Evolutionary conservation across 2,113 vertebrate genomes (phyloP).

Genomic region (Cyprinus carpio): DNA sequence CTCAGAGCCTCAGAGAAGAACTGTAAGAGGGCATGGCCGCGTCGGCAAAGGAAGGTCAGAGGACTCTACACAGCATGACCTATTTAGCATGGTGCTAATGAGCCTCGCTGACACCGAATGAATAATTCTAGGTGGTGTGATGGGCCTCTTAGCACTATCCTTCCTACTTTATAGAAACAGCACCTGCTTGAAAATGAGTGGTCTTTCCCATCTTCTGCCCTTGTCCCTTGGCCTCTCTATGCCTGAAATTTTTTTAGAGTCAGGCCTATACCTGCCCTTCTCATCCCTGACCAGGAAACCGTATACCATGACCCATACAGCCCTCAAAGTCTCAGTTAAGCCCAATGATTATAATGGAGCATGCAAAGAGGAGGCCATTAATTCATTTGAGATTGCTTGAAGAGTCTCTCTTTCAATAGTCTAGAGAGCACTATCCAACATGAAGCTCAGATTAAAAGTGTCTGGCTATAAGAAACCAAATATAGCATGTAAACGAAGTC

Average conservation of each 20-base stretch:
- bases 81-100: slow-evolving; percentile 48
- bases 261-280: not conserved
- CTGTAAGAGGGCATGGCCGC: not conserved
- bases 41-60: slow-evolving; percentile 28
- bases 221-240: not conserved
- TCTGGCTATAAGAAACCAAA: not conserved
- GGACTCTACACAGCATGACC: slow-evolving; percentile 32
- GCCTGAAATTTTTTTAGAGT: not conserved
- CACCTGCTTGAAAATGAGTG: not conserved
- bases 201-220: not conserved
- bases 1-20: slow-evolving; percentile 13
- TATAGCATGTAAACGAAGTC: not conserved
- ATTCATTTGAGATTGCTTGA: not conserved
- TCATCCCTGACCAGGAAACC: not conserved
- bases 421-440: not conserved
- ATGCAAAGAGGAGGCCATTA: not conserved
- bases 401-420: not conserved
- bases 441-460: not conserved
- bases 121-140: slow-evolving; percentile 39
- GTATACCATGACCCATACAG: not conserved
- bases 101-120: slow-evolving; percentile 18
- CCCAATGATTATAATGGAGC: not conserved
- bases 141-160: not conserved
- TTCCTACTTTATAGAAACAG: slow-evolving; percentile 9
- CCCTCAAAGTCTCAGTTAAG: not conserved